Evolutionary conservation across 1,140 invertebrate genomes (phyloP), one percentile per base, ranked within the genome.

Genomic region (Rhizoglyphus robini): DNA sequence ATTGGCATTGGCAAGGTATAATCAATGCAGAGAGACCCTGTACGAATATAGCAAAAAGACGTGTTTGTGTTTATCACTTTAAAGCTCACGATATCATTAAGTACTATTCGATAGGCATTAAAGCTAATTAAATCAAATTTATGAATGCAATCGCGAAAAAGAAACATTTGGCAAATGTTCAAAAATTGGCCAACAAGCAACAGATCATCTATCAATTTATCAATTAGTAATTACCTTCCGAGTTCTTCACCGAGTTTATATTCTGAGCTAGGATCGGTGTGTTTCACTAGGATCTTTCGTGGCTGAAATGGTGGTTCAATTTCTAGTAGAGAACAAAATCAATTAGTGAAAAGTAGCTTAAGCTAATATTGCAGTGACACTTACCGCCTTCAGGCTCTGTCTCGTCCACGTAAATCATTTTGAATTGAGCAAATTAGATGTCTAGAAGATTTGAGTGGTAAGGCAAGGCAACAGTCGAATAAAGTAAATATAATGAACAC

Each of bases 351-450:
- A 67, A 64, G 5, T n/a, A 68, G 31, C 57, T 34, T 59, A 60
- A 63, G 32, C 30, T 29, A 38, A 65, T 46, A 46, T 57, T 34
- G 60, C 51, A 41, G 34, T 32, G n/a, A 30, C 51, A 20, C 41
- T 59, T 63, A 70, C 68, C 69, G 63, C 58, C 63, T 60, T 69
- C 65, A n/a, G 68, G 66, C 34, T 70, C 69, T 47, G 69, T 68
- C 67, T 70, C 69, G 38, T 67, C 65, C 8, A 70, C 69, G 62
- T 68, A 68, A n/a, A 70, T 70, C 69, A 70, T 70, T 20, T 64
- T n/a, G n/a, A n/a, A n/a, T 64, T 38, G 36, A 11, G 2, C 36
- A 41, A 41, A 18, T 41, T 41, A n/a, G n/a, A n/a, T n/a, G n/a
- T n/a, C n/a, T n/a, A n/a, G n/a, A n/a, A n/a, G n/a, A n/a, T n/a